Evolutionary conservation across 1,140 invertebrate species (phyloP), one percentile per base, ranked within the genome.

Genomic region (Drosophila subpulchrella): DNA sequence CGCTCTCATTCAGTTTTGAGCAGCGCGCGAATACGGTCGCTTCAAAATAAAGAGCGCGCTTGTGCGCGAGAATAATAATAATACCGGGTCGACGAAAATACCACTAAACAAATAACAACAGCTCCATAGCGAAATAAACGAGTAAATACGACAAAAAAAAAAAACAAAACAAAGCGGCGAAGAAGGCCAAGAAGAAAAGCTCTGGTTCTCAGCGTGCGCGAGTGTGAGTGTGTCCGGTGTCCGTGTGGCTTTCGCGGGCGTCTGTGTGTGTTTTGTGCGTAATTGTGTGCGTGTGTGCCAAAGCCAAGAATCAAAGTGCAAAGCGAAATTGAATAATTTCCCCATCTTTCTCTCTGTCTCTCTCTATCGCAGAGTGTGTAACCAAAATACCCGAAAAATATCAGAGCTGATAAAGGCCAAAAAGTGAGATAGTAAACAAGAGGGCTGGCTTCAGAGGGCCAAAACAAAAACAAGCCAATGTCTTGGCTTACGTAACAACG

Each of bases 301-400:
- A 71, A 71, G 67, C 34, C 34, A 71, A 71, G 68, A 88, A 82
- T 78, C 79, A 58, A 67, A 61, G 41, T 48, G 71, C 72, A 73
- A 75, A 85, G 73, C 81, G 61, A 78, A 74, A 62, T 81, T 79
- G 80, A 81, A 84, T 78, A 67, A 67, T 65, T 79, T 79, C 80
- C 30, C 30, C 48, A 17, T 61, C 59, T 78, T 51, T 34, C 44
- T 70, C n/a, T 34, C 47, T 5, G 27, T 5, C 27, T 27, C 3
- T 27, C 27, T 27, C 27, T 5, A 5, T 41, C 48, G n/a, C 44
- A 32, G 61, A 66, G 27, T 34, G 59, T 44, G 15, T 54, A 63
- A 30, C 39, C 60, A 17, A 30, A 17, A 55, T 62, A 63, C 50
- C 60, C 60, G 27, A 17, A 24, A 51, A 46, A 55, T 55, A 27